A percentile compares a stretch with the other conserved stretches of the same genome.
phyloP scores from a whole-genome alignment of 23 tunicate genomes.

The Clavelina lepadiformis region DNA sequence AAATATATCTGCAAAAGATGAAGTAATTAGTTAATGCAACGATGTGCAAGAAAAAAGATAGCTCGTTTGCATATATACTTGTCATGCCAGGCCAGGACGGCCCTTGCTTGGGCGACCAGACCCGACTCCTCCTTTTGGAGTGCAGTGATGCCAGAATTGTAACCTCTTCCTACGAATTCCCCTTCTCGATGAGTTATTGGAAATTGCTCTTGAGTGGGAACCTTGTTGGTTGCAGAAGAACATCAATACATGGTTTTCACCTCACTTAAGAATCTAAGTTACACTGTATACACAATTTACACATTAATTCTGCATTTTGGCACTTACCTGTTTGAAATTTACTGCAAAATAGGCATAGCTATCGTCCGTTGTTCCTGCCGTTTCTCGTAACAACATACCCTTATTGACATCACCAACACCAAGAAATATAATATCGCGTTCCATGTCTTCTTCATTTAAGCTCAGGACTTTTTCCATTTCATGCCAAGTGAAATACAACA shows the following conservation, averaged over 20 bases:
- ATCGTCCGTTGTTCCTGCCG: not conserved
- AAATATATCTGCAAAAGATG: constrained; percentile 31
- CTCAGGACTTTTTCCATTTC: constrained; percentile 26
- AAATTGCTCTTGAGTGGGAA: constrained; percentile 36
- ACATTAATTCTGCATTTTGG: not conserved
- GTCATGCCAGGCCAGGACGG: constrained; percentile 96
- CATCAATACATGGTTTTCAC: not conserved
- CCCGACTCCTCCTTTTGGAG: constrained; percentile 61
- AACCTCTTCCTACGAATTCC: constrained; percentile 45
- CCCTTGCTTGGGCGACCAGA: constrained; percentile 81
- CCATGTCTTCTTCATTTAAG: not conserved
- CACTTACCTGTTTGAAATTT: constrained; percentile 62
- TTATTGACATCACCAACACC: constrained; percentile 65
- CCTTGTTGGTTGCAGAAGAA: not conserved
- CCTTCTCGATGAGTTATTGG: constrained; percentile 31
- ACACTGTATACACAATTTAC: not conserved
- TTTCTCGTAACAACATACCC: constrained; percentile 35
- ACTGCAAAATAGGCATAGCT: constrained; percentile 65
- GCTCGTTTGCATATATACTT: constrained; percentile 14
- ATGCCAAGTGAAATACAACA: constrained; percentile 43
- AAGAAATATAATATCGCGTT: constrained; percentile 62
- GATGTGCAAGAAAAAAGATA: not conserved
- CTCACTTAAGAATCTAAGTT: not conserved
- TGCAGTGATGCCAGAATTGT: constrained; percentile 22
- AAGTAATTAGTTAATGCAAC: not conserved